Evolutionary conservation across 1,140 invertebrate species (phyloP).

Genomic region (Drosophila albomicans): DNA sequence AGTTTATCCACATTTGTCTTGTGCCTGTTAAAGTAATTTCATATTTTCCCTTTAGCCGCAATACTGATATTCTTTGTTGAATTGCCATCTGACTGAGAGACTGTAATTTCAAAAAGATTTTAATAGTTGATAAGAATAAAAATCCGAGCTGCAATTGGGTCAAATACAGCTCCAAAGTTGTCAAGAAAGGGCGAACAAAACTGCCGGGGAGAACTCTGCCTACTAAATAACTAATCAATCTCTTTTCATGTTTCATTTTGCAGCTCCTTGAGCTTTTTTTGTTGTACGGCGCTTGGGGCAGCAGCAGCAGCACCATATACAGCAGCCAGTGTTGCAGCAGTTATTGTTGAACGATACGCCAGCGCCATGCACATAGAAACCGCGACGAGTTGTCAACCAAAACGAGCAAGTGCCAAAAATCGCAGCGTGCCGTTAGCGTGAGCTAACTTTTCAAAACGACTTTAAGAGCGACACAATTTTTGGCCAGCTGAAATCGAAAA

Average conservation of each 20-base stretch:
- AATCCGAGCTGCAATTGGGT: too few relatives aligned
- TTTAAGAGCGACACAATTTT: neutral
- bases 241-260: neutral
- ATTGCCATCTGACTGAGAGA: too few relatives aligned
- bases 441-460: constrained; percentile 25
- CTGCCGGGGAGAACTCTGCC: too few relatives aligned
- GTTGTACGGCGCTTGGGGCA: constrained; percentile 27
- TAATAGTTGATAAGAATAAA: too few relatives aligned
- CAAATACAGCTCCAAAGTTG: too few relatives aligned
- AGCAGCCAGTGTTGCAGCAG: constrained; percentile 45
- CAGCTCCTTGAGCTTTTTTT: neutral
- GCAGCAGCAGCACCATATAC: constrained; percentile 27
- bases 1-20: too few relatives aligned
- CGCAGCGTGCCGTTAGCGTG: constrained; percentile 54
- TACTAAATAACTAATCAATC: neutral
- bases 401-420: constrained; percentile 74
- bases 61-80: too few relatives aligned
- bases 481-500: constrained; percentile 14
- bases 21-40: too few relatives aligned
- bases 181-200: too few relatives aligned
- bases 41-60: too few relatives aligned
- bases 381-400: constrained; percentile 39
- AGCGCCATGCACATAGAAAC: constrained; percentile 73
- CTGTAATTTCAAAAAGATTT: too few relatives aligned
- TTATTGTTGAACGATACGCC: constrained; percentile 71